These are phyloP conservation scores for Frieseomelitta varia DNA, from an alignment of 1,140 invertebrate species.

Conservation along the genomic window DNA sequence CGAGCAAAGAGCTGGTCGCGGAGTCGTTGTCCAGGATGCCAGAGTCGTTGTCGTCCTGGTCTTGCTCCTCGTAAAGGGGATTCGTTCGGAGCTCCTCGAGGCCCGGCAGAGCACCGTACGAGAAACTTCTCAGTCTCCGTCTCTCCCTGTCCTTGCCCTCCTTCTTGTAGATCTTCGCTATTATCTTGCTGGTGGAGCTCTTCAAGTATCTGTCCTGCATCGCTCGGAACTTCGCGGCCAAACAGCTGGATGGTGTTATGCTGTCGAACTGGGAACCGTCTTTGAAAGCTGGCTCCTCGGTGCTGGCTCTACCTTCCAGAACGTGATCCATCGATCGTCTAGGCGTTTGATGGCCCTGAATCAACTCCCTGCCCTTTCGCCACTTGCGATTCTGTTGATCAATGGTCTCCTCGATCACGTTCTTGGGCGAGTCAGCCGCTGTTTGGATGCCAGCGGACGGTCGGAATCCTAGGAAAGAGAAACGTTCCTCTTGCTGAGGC, in stretches of 20 bases:
- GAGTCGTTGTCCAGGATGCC: constrained; percentile 89
- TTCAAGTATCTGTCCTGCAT: constrained; percentile 88
- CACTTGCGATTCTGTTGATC: constrained; percentile 46
- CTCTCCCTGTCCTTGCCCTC: constrained; percentile 82
- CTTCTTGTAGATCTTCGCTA: constrained; percentile 86
- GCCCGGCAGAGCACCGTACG: constrained; percentile 88
- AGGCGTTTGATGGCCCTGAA: constrained; percentile 6
- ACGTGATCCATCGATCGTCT: constrained; percentile 11
- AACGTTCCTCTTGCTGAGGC: constrained; percentile 68
- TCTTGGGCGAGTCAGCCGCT: constrained; percentile 33
- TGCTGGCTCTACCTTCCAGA: constrained; percentile 8
- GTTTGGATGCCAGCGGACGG: constrained; percentile 58
- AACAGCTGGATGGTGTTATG: constrained; percentile 83
- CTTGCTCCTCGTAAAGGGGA: constrained; percentile 85
- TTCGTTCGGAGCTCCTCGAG: constrained; percentile 87
- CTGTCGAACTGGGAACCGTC: constrained; percentile 75
- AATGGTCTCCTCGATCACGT: constrained; percentile 9
- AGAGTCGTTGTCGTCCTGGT: constrained; percentile 87
- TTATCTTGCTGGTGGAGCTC: constrained; percentile 86
- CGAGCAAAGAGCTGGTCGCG: constrained; percentile 86
- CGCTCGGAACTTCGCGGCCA: constrained; percentile 86
- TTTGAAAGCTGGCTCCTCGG: constrained; percentile 43
- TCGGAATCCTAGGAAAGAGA: constrained; percentile 72
- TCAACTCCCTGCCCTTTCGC: constrained; percentile 57
- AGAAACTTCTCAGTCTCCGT: constrained; percentile 88